phyloP scores from a whole-genome alignment of 2,797 vertebrate genomes.

The Loris lydekkerianus region DNA sequence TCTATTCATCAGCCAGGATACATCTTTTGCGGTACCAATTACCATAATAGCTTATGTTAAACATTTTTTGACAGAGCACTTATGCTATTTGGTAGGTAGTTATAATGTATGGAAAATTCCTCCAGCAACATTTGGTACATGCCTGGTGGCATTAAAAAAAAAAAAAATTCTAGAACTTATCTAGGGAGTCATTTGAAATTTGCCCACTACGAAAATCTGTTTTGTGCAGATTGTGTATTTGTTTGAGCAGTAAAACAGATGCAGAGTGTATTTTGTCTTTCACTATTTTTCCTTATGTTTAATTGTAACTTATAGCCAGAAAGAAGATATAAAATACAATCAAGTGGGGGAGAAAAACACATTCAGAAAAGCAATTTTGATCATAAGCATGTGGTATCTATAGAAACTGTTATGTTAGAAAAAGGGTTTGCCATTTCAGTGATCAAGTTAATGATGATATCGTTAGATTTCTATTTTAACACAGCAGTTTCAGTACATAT shows the following conservation, averaged over 20 bases:
- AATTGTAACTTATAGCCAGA: slow-evolving; percentile 69
- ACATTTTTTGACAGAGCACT: slow-evolving; percentile 26
- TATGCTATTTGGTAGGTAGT: not conserved
- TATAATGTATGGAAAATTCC: not conserved
- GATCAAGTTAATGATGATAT: slow-evolving; percentile 70
- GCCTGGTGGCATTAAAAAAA: not conserved
- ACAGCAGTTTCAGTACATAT: slow-evolving; percentile 44
- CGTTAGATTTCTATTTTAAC: slow-evolving; percentile 67
- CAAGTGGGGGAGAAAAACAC: not conserved
- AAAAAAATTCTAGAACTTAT: not conserved
- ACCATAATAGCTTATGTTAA: not conserved
- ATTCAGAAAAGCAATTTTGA: slow-evolving; percentile 66
- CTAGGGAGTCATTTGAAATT: not conserved
- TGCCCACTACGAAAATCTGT: slow-evolving; percentile 42
- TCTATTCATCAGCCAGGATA: not conserved
- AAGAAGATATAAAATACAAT: slow-evolving; percentile 69
- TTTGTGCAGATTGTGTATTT: slow-evolving; percentile 60
- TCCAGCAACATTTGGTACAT: not conserved
- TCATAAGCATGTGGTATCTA: slow-evolving; percentile 62
- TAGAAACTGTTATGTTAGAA: slow-evolving; percentile 55
- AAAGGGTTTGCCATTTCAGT: slow-evolving; percentile 64
- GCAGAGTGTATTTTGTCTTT: slow-evolving; percentile 51
- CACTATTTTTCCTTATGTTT: slow-evolving; percentile 61
- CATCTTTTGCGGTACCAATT: not conserved
- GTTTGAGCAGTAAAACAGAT: slow-evolving; percentile 58